Percentiles rank a stretch among this genome's conserved stretches.
Evolutionary conservation across 2,888 invertebrate species (phyloP).

Genomic region (Pharmacophagus antenor): DNA sequence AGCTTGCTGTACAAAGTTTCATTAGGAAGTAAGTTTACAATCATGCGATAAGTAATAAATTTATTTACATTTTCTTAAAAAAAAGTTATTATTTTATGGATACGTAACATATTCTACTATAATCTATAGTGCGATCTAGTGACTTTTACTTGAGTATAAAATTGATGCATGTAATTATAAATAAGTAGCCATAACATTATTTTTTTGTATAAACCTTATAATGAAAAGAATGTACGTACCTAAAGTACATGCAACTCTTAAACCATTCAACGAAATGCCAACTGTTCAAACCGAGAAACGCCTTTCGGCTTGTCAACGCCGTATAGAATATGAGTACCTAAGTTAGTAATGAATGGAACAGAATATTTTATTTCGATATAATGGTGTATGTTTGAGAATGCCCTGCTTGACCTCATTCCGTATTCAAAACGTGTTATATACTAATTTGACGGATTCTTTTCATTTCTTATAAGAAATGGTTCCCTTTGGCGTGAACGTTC

Average conservation of each 20-base stretch:
- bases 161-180: too few relatives aligned
- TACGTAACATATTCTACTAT: too few relatives aligned
- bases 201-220: slow-evolving; percentile 32
- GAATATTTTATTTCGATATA: slow-evolving; percentile 79
- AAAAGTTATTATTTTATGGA: too few relatives aligned
- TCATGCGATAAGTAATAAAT: neutral
- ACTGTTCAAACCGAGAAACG: slow-evolving; percentile 73
- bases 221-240: neutral
- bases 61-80: too few relatives aligned
- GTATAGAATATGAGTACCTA: slow-evolving; percentile 52
- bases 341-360: slow-evolving; percentile 70
- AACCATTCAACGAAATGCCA: slow-evolving; percentile 57
- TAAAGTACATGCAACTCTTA: slow-evolving; percentile 38
- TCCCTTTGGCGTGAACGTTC: slow-evolving; percentile 60
- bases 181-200: too few relatives aligned
- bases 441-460: slow-evolving; percentile 77
- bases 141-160: too few relatives aligned
- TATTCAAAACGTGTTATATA: slow-evolving; percentile 76
- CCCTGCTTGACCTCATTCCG: slow-evolving; percentile 77
- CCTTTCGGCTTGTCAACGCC: slow-evolving; percentile 67
- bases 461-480: slow-evolving; percentile 65
- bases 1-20: slow-evolving; percentile 24
- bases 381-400: slow-evolving; percentile 68
- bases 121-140: too few relatives aligned
- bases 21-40: slow-evolving; percentile 14